Conservation (phyloP, 1,140 invertebrate genomes). For the Conopomorpha cramerella region DNA sequence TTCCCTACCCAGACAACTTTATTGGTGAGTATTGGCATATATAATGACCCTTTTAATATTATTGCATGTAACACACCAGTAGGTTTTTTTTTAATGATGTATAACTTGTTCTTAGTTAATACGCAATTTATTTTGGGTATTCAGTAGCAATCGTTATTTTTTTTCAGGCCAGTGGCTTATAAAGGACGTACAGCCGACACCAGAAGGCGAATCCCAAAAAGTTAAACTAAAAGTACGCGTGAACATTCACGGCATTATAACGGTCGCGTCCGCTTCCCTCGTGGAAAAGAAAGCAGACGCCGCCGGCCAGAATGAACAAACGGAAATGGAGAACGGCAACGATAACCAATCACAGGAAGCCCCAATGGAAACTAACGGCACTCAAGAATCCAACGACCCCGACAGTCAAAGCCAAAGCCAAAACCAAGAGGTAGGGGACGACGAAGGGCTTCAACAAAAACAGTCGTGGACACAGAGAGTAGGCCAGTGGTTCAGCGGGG, state of each 20-base stretch:
- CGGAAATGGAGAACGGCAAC: conserved; percentile 58
- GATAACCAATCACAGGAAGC: conserved; percentile 52
- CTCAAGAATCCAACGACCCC: too few relatives aligned
- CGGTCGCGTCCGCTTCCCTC: conserved; percentile 81
- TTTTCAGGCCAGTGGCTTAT: conserved; percentile 78
- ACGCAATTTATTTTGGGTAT: neutral
- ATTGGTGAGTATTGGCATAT: conserved; percentile 89
- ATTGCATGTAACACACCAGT: too few relatives aligned
- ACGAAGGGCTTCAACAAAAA: conserved; percentile 64
- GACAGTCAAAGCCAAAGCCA: too few relatives aligned
- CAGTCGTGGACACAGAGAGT: conserved; percentile 69
- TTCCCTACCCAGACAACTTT: conserved; percentile 74
- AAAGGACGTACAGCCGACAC: conserved; percentile 80
- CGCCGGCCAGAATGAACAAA: conserved; percentile 62
- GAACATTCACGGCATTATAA: conserved; percentile 91
- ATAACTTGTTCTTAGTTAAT: neutral
- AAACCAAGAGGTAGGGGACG: conserved; percentile 23
- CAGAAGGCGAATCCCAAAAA: conserved; percentile 89
- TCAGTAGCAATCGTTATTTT: conserved; percentile 5
- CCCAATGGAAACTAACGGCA: conserved; percentile 47
- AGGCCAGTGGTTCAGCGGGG: conserved; percentile 69
- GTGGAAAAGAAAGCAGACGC: conserved; percentile 78
- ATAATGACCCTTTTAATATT: too few relatives aligned
- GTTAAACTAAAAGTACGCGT: conserved; percentile 95
- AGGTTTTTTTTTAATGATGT: neutral